A percentile compares a stretch with the other conserved stretches of the same genome.
Evolutionary conservation across 2,888 invertebrate species (phyloP).

Genomic region (Aspidiotus rigidus): DNA sequence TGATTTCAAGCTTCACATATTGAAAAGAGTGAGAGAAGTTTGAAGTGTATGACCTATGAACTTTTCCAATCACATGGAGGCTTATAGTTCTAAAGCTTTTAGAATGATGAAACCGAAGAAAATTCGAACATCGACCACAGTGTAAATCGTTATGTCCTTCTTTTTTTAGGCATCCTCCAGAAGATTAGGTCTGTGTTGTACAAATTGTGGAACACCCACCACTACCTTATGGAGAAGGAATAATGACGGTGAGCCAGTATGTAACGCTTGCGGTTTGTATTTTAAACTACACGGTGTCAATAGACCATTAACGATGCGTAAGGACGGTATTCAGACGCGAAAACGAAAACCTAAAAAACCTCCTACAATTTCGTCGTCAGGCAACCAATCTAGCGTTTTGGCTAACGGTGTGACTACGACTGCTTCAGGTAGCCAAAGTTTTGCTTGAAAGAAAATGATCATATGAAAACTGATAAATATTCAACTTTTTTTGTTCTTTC

Average conservation of each 20-base stretch:
- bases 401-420: conserved; percentile 15
- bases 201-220: conserved; percentile 93
- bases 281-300: conserved; percentile 88
- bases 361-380: conserved; percentile 31
- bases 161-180: conserved; percentile 54
- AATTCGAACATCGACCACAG: background rate
- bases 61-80: too few relatives aligned
- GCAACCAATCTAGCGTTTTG: conserved; percentile 24
- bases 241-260: conserved; percentile 96
- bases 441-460: background rate
- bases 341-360: conserved; percentile 62
- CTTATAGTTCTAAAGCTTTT: too few relatives aligned
- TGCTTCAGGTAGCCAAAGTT: conserved; percentile 11
- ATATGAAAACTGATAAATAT: background rate
- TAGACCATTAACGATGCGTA: conserved; percentile 95
- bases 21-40: too few relatives aligned
- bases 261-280: conserved; percentile 97
- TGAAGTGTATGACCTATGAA: too few relatives aligned
- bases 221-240: conserved; percentile 97
- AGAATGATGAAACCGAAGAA: background rate
- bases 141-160: background rate
- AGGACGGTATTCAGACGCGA: conserved; percentile 94
- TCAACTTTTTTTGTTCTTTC: background rate
- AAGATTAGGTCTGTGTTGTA: conserved; percentile 74
- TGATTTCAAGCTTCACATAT: too few relatives aligned